Conservation (phyloP, 2,888 invertebrate genomes). For the Amiota mariae region DNA sequence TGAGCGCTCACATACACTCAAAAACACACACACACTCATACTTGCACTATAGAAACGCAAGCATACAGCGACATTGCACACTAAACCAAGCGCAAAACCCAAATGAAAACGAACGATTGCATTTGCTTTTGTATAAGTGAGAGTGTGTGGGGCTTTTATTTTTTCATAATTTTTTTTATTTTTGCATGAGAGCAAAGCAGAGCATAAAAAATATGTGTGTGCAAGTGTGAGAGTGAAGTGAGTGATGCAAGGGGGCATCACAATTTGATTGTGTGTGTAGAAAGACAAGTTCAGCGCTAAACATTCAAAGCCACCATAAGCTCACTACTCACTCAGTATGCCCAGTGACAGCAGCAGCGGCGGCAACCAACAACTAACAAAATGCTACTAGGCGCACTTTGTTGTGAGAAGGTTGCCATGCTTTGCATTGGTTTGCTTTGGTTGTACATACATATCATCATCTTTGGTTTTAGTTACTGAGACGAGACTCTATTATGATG, state of each 20-base stretch:
- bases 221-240: conserved; percentile 7
- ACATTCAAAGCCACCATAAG: conserved; percentile 60
- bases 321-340: not conserved
- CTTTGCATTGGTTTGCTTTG: not conserved
- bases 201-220: too few relatives aligned
- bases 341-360: not conserved
- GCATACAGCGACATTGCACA: conserved; percentile 16
- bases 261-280: conserved; percentile 41
- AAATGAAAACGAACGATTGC: conserved; percentile 7
- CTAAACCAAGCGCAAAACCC: conserved; percentile 10
- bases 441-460: not conserved
- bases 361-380: not conserved
- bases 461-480: not conserved
- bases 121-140: conserved; percentile 28
- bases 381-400: too few relatives aligned
- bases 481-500: too few relatives aligned
- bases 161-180: conserved; percentile 30
- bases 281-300: conserved; percentile 68
- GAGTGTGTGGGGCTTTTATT: conserved; percentile 39
- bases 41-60: conserved; percentile 53
- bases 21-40: conserved; percentile 17
- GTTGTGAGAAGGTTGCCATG: not conserved
- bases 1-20: conserved; percentile 34
- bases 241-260: conserved; percentile 35
- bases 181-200: too few relatives aligned